Percentiles rank a stretch among this genome's conserved stretches.
These are phyloP conservation scores for Philereme transversata DNA, from an alignment of 2,888 invertebrate species.

Conservation along the genomic window DNA sequence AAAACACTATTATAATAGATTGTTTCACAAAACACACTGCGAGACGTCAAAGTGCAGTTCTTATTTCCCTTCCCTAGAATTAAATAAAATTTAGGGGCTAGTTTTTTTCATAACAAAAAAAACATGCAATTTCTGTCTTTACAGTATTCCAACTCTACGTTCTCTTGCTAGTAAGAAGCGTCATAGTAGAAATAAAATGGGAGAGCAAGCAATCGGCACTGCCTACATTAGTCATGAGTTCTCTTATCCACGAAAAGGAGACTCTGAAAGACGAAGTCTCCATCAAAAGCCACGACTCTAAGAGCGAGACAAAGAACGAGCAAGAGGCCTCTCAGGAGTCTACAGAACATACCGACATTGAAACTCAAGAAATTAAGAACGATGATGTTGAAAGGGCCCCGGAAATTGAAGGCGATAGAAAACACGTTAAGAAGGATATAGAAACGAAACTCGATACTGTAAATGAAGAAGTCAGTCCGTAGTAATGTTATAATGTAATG, in stretches of 20 bases:
- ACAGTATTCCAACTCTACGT: conserved; percentile 64
- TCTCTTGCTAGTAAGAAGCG: conserved; percentile 60
- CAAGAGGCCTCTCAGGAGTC: conserved; percentile 10
- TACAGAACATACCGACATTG: conserved; percentile 4
- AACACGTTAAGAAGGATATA: conserved; percentile 9
- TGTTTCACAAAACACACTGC: no score
- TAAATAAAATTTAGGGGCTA: no score
- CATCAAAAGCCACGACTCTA: conserved; percentile 15
- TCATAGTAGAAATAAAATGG: conserved; percentile 58
- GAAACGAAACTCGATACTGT: conserved; percentile 44
- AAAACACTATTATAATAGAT: no score
- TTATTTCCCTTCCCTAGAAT: no score
- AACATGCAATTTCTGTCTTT: conserved; percentile 18
- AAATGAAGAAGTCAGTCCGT: conserved; percentile 33
- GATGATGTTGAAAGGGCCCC: conserved; percentile 12
- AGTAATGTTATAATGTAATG: not conserved
- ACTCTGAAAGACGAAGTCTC: conserved; percentile 18
- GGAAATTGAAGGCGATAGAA: conserved; percentile 8
- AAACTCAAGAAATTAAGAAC: conserved; percentile 10
- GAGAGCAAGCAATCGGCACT: conserved; percentile 40
- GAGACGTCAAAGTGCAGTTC: no score
- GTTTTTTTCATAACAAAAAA: not conserved
- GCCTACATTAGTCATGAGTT: conserved; percentile 45
- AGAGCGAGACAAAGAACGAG: conserved; percentile 14
- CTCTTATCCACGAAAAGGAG: conserved; percentile 39